Evolutionary conservation across 2,888 invertebrate species (phyloP).

Genomic region (Esperia sulphurella): DNA sequence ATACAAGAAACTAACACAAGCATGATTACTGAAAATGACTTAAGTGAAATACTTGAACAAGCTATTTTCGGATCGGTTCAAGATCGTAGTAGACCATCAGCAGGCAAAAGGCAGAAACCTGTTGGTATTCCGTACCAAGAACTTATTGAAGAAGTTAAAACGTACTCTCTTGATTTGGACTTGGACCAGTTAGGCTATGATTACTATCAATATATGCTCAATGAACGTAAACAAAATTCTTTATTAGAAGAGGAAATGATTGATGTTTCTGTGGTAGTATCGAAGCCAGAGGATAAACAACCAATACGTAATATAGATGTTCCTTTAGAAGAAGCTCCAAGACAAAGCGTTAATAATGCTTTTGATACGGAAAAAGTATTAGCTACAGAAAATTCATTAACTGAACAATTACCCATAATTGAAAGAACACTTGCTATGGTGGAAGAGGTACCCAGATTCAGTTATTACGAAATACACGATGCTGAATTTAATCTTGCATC

Average conservation of each 20-base stretch:
- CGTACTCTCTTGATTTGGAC: constrained; percentile 53
- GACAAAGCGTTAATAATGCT: background rate
- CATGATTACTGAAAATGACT: constrained; percentile 13
- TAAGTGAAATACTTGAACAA: constrained; percentile 61
- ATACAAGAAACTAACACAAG: background rate
- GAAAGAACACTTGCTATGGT: constrained; percentile 5
- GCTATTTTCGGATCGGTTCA: constrained; percentile 82
- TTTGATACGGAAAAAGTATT: constrained; percentile 1
- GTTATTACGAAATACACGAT: constrained; percentile 34
- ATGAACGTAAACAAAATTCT: constrained; percentile 18
- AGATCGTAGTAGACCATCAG: constrained; percentile 55
- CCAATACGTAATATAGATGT: background rate
- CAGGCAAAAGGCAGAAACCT: constrained; percentile 18
- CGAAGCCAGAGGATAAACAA: background rate
- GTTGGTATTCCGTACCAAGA: constrained; percentile 47
- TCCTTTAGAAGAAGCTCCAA: background rate
- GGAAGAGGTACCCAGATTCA: constrained; percentile 22
- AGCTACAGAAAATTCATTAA: background rate
- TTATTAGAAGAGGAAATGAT: background rate
- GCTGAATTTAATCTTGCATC: constrained; percentile 31
- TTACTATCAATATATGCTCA: constrained; percentile 41
- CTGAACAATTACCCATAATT: background rate
- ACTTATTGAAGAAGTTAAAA: constrained; percentile 55
- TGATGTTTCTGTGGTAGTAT: background rate
- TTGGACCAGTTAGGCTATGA: constrained; percentile 50